phyloP scores from a whole-genome alignment of 1,140 invertebrate species.

The Euura saliciscinereae region DNA sequence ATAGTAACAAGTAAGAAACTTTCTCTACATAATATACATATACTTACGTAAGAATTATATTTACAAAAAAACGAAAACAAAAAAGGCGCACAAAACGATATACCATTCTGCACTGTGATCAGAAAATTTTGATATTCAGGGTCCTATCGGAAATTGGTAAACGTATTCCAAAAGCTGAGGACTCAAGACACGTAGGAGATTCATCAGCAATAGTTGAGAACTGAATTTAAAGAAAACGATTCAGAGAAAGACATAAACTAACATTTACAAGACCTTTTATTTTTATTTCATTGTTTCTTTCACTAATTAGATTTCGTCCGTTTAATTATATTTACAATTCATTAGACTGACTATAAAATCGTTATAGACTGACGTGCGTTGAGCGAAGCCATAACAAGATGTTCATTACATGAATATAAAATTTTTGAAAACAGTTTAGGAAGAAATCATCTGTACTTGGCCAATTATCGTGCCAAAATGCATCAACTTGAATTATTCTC shows the following conservation, averaged over 20 bases:
- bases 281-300: neutral
- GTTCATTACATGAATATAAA: too few relatives aligned
- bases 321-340: neutral
- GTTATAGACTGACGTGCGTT: slow-evolving; percentile 26
- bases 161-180: slow-evolving; percentile 9
- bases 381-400: neutral
- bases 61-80: too few relatives aligned
- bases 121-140: neutral
- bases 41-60: neutral
- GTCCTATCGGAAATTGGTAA: slow-evolving; percentile 1
- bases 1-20: neutral
- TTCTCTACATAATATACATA: neutral
- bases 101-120: slow-evolving; percentile 3
- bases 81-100: neutral
- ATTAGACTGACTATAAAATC: slow-evolving; percentile 27
- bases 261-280: neutral
- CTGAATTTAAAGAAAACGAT: neutral
- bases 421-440: too few relatives aligned
- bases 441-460: neutral
- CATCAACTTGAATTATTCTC: neutral
- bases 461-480: neutral
- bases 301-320: neutral
- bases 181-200: slow-evolving; percentile 11
- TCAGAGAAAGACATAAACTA: neutral
- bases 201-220: neutral